Conservation (phyloP, 2,888 invertebrate genomes). For the Stenotaenia linearis region DNA sequence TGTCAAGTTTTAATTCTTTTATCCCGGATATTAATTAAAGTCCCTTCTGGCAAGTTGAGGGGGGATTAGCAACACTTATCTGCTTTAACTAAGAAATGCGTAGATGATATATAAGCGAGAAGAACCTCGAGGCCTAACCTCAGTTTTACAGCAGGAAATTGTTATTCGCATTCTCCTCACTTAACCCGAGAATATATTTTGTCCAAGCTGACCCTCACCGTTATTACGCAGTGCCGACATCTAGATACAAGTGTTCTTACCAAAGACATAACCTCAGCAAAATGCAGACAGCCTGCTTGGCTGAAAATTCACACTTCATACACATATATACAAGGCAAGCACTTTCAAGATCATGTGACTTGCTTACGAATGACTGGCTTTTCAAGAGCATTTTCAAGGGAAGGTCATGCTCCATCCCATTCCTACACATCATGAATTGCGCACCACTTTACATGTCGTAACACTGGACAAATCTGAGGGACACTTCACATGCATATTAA, state of each 20-base stretch:
- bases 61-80: neutral
- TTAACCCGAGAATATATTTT: neutral
- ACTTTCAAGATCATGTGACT: neutral
- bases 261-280: neutral
- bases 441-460: neutral
- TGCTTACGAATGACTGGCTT: neutral
- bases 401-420: neutral
- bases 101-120: neutral
- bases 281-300: neutral
- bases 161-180: neutral
- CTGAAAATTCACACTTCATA: neutral
- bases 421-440: neutral
- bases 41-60: neutral
- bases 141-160: neutral
- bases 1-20: neutral
- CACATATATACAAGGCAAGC: neutral
- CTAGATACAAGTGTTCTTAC: neutral
- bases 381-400: neutral
- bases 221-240: neutral
- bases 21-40: neutral
- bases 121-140: neutral
- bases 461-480: neutral
- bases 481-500: neutral
- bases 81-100: neutral
- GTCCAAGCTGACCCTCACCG: neutral